phyloP scores from a whole-genome alignment of 2,113 vertebrate species.

The Paradisaea rubra region DNA sequence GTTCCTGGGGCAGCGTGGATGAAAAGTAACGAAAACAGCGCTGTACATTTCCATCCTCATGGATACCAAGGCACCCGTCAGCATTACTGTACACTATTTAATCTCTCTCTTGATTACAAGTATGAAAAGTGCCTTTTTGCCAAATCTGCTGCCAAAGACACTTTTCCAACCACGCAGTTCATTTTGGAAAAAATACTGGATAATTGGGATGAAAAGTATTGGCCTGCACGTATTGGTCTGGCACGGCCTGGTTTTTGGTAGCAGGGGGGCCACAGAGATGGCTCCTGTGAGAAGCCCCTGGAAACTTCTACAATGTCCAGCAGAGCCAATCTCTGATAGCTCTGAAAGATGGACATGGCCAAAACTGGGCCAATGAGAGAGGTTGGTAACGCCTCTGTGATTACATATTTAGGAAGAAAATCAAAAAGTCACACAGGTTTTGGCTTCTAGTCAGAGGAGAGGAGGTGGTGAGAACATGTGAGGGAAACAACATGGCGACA shows the following conservation, averaged over 20 bases:
- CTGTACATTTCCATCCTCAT: background rate
- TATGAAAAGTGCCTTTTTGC: background rate
- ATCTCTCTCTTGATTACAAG: background rate
- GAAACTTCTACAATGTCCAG: background rate
- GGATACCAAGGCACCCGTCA: background rate
- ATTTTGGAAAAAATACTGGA: background rate
- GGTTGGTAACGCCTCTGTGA: background rate
- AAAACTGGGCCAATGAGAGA: background rate
- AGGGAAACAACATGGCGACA: background rate
- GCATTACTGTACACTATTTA: background rate
- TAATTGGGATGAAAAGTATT: background rate
- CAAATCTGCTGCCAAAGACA: background rate
- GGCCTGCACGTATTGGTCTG: background rate
- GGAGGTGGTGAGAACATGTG: background rate
- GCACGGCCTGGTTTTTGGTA: background rate
- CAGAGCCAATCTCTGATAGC: background rate
- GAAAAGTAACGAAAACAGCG: fast-evolving
- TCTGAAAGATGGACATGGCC: background rate
- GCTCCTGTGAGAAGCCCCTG: background rate
- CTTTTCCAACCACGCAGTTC: background rate
- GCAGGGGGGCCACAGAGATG: background rate
- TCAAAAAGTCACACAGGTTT: background rate
- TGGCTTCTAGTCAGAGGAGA: background rate
- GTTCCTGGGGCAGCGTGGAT: background rate
- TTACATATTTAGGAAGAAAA: background rate